These are phyloP conservation scores for Amphiura filiformis DNA, from an alignment of 35 echinoderm and acorn worm genomes.

Conservation along the genomic window DNA sequence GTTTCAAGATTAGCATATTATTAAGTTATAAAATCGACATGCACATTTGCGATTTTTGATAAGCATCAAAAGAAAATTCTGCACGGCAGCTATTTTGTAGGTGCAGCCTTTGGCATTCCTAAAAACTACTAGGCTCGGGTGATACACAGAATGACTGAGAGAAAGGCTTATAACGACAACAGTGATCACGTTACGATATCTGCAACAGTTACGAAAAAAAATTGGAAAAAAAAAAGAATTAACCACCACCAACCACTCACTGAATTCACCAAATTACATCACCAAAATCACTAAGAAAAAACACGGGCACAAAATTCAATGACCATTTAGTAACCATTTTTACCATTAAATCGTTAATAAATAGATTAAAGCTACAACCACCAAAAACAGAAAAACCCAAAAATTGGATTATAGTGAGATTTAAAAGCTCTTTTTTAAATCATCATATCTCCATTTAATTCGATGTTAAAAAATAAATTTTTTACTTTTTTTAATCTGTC, in stretches of 20 bases:
- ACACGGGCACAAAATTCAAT: conserved; percentile 5
- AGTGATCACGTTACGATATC: neutral
- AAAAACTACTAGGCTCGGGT: neutral
- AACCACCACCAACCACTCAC: neutral
- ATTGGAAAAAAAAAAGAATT: too few relatives aligned
- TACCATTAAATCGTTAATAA: neutral
- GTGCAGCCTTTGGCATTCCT: too few relatives aligned
- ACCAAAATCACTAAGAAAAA: neutral
- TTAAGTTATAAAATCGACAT: too few relatives aligned
- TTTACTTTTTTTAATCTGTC: conserved; percentile 3
- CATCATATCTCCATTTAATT: conserved; percentile 4
- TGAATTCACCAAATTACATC: neutral
- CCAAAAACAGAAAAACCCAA: neutral
- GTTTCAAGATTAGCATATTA: too few relatives aligned
- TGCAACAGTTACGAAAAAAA: neutral
- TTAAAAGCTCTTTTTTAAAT: neutral
- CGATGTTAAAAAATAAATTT: conserved; percentile 16
- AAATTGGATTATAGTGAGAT: neutral
- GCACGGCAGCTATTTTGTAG: too few relatives aligned
- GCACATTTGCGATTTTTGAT: too few relatives aligned
- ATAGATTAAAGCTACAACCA: conserved; percentile 10
- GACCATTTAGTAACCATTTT: conserved; percentile 4
- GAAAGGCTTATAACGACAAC: neutral
- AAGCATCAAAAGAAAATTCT: too few relatives aligned
- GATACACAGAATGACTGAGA: neutral